Percentiles rank a stretch among this genome's conserved stretches.
phyloP scores from a whole-genome alignment of 2,888 invertebrate species.

The Frankliniella intonsa region DNA sequence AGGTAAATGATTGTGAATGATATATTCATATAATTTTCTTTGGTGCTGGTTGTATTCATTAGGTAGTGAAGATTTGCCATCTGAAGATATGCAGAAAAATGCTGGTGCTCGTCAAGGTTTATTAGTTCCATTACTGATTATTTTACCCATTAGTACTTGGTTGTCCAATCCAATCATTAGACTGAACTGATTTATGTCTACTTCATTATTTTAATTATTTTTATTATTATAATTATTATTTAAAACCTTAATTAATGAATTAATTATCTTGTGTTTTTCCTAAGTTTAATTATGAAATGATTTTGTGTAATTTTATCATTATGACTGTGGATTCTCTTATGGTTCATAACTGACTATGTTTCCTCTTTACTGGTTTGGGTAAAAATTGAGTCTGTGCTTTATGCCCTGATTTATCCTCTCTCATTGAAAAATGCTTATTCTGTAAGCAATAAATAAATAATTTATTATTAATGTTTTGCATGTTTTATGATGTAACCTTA shows the following conservation, averaged over 20 bases:
- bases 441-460: no score
- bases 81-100: neutral
- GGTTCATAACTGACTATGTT: neutral
- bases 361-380: no score
- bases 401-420: no score
- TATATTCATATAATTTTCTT: neutral
- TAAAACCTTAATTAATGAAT: no score
- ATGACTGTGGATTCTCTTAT: neutral
- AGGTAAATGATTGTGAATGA: neutral
- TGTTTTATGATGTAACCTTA: neutral
- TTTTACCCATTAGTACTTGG: neutral
- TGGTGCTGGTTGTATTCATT: constrained; percentile 10
- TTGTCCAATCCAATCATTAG: neutral
- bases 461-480: neutral
- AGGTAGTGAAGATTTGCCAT: neutral
- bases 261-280: neutral
- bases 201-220: neutral
- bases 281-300: neutral
- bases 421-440: no score
- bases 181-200: neutral
- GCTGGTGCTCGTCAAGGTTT: neutral
- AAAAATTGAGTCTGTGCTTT: no score
- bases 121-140: neutral
- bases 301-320: neutral
- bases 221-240: neutral